Base-by-base conservation (phyloP, 2,888 invertebrate genomes). In the Julus scandinavius region DNA sequence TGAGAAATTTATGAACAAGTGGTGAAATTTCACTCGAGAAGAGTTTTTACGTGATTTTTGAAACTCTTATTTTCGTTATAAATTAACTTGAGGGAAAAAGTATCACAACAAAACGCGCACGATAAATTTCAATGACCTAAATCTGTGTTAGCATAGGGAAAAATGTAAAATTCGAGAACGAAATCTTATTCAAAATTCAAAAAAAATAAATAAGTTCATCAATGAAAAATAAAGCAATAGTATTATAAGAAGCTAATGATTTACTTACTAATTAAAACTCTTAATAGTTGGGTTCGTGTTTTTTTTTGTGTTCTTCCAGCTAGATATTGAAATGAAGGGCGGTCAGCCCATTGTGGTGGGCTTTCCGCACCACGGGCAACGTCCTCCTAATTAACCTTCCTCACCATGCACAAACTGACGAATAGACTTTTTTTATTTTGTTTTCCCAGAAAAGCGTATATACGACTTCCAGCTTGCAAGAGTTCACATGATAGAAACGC, bases 351-450 rank as follows among this genome's bases (percentile, higher is more conserved):
- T 49, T 54, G 9, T 17, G 54, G 54, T 54, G 29, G 72, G 20
- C 20, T 20, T 72, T 72, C 7, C 72, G 29, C 11, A 72, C 72
- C 72, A 72, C 6, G 72, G 72, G 72, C 72, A 20, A 72, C 72
- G 72, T 72, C 72, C 72, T 72, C 72, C 72, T 29, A 72, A 72
- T 72, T 72, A 72, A 20, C 72, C 72, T 72, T 72, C 72, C 20
- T 20, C 72, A 54, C 15, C 17, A 17, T 54, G 54, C 13, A 54
- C 54, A 11, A 54, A 54, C 9, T 54, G 13, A 49, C 49, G 49
- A 49, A 49, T 9, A 49, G 6, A 54, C 54, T 15, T 15, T 54
- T 29, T 72, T 72, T 72, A 45, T 72, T 72, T 72, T 29, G 3
- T 63, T 72, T 72, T 29, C 72, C 72, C 20, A 29, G 72, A 20